These are phyloP conservation scores for Siphamia tubifer DNA, from an alignment of 2,113 vertebrate species.

Conservation along the genomic window DNA sequence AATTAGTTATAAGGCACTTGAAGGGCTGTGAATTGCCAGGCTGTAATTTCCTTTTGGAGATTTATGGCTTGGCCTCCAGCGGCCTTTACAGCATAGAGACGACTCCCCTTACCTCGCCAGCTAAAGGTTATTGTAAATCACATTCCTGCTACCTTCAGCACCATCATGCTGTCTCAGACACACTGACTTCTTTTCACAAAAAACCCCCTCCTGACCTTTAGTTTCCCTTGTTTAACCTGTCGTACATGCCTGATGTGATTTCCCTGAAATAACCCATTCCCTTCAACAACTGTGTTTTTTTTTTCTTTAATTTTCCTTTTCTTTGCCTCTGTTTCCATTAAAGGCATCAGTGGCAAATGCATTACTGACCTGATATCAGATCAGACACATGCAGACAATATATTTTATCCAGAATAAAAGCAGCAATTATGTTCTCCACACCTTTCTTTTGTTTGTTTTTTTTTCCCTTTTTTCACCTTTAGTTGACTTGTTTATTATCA, in stretches of 20 bases:
- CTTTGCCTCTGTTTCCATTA: neutral
- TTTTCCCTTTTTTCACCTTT: neutral
- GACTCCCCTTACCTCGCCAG: constrained; percentile 37
- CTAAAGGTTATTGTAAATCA: constrained; percentile 68
- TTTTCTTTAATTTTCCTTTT: neutral
- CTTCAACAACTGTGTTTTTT: neutral
- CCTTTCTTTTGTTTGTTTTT: neutral
- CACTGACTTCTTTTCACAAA: neutral
- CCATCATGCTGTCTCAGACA: neutral
- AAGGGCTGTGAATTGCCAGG: constrained; percentile 57
- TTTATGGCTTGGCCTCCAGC: constrained; percentile 57
- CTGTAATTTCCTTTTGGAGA: constrained; percentile 52
- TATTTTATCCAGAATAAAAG: neutral
- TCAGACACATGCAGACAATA: neutral
- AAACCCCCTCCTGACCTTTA: constrained; percentile 18
- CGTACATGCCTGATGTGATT: neutral
- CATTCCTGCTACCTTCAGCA: neutral
- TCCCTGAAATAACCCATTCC: neutral
- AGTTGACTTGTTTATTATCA: neutral
- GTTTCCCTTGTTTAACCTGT: neutral
- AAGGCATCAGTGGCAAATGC: neutral
- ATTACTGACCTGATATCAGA: neutral
- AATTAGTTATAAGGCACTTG: constrained; percentile 60
- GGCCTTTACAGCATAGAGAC: constrained; percentile 41
- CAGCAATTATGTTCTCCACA: neutral